Evolutionary conservation across 1,140 invertebrate genomes (phyloP), one percentile per base, ranked within the genome.

Genomic region (Drosophila pectinifera): DNA sequence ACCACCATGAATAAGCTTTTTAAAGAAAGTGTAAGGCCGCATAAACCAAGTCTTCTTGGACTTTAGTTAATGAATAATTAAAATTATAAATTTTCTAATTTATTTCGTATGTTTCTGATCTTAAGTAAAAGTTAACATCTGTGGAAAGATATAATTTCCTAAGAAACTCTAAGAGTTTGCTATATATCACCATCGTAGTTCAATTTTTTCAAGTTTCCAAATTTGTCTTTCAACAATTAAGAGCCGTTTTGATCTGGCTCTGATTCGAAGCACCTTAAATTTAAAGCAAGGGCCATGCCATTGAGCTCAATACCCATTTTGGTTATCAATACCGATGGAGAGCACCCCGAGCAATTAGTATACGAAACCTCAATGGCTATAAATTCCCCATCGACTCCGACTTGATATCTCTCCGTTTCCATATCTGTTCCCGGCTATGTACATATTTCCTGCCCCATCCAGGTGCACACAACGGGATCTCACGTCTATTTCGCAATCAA

Each of bases 401-500:
- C 53, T 53, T 43, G 22, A 68, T 65, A 62, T 41, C 58, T 42
- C 34, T 31, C 34, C 14, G 38, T 31, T 11, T 55, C 24, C 34
- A 16, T 34, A 53, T 36, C 20, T 24, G 28, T 38, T 56, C 16
- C 22, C 28, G 16, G 22, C 41, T 28, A 13, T 41, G 1, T 10
- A 28, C 7, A 31, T 49, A 31, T 34, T 36, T 36, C 18, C 31
- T 53, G 31, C 7, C 7, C 38, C 16, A 20, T 55, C 83, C 76
- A 80, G 79, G 48, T 73, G 51, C 62, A 82, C 55, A 86, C 83
- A 56, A 79, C 62, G 8, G 68, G 75, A 28, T 72, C 83, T 45
- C 55, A 88, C 62, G 93, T 97, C 68, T 96, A 95, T 94, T 96
- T 98, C 92, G 97, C 96, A 64, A 95, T 98, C 45, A 98, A 98